Base-by-base conservation (phyloP, 2,113 vertebrate genomes). In the Anthoscopus minutus region DNA sequence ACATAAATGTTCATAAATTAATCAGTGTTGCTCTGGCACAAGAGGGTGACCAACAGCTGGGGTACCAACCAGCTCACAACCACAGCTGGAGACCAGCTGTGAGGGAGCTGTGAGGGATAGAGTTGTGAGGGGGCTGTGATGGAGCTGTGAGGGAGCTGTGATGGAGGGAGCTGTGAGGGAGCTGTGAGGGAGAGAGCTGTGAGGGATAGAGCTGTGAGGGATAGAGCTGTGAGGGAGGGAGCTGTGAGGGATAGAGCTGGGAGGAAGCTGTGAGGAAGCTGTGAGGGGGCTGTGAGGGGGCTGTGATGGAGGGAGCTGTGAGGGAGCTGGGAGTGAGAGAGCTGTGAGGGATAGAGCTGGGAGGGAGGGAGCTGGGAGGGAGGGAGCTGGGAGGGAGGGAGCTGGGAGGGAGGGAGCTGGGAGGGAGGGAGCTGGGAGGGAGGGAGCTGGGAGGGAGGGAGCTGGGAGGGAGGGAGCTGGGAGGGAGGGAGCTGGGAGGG, bases 91-190 rank as follows among this genome's bases (percentile, higher is more conserved):
- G 30, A 65, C 1, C 5, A 25, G 40, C 35, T 48, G 15, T 23
- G n/a, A n/a, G n/a, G n/a, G n/a, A n/a, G n/a, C n/a, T n/a, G 27
- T 1, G 23, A n/a, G 10, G 4, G 1, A 7, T 40, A 51, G 9
- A 27, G 37, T 9, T 17, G 8, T 6, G 21, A 54, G 10, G 18
- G 35, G n/a, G n/a, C n/a, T n/a, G n/a, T n/a, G n/a, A n/a, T n/a
- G n/a, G n/a, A n/a, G n/a, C n/a, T n/a, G n/a, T n/a, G n/a, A n/a
- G n/a, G n/a, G n/a, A n/a, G n/a, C n/a, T n/a, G 27, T 1, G 23
- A n/a, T 9, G 4, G 1, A 7, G 45, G 56, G 9, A 27, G 37
- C 10, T 17, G 8, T 6, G 21, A 54, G 10, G 18, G 35, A n/a
- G n/a, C n/a, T n/a, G n/a, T n/a, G n/a, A n/a, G 10, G 4, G 1